Percentiles rank a stretch among this genome's conserved stretches.
Conservation (phyloP, 1,140 invertebrate species). For the Atta texana region DNA sequence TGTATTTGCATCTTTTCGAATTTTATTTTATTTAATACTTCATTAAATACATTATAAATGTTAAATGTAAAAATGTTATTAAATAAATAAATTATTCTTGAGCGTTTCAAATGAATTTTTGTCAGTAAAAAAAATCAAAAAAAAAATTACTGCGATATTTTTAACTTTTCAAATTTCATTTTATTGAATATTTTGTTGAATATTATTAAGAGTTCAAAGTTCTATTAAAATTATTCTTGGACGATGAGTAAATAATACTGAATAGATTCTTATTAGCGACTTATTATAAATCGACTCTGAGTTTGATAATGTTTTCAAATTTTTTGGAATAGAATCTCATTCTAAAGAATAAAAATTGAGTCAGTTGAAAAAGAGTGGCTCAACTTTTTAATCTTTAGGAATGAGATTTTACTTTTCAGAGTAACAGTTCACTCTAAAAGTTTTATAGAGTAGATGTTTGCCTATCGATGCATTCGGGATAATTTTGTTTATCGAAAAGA, state of each 20-base stretch:
- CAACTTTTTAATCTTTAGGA: no score
- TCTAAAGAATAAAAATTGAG: no score
- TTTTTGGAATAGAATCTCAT: no score
- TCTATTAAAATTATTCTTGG: neutral
- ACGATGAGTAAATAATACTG: neutral
- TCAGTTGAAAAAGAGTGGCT: no score
- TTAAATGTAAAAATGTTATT: neutral
- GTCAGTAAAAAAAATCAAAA: neutral
- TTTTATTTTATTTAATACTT: neutral
- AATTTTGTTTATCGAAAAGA: neutral
- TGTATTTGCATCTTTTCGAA: neutral
- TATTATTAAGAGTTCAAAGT: neutral
- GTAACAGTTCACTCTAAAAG: no score
- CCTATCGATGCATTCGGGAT: neutral
- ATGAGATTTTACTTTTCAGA: no score
- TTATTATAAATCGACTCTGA: neutral
- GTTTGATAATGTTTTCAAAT: neutral
- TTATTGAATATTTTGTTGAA: neutral
- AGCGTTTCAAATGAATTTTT: neutral
- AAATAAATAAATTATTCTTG: constrained; percentile 9
- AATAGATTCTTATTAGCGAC: neutral
- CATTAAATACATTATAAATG: neutral
- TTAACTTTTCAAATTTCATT: neutral
- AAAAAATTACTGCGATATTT: neutral
- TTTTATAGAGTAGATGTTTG: no score